Base-by-base conservation (phyloP, 1,140 invertebrate species). In the Mesaphorura yosii region DNA sequence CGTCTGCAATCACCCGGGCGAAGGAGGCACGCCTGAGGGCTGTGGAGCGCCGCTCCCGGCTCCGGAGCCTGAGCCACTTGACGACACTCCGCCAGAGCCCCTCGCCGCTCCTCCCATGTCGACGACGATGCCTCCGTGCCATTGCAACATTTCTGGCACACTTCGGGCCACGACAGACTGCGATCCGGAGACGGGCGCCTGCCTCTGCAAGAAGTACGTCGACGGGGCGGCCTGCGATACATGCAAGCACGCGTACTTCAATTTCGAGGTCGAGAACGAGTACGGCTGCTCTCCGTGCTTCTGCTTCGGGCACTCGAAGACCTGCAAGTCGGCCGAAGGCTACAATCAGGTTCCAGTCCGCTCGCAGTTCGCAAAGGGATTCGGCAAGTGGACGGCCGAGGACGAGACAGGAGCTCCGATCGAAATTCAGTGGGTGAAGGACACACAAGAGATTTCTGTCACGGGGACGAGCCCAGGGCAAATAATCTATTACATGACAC, bases 251-350 rank as follows among this genome's bases (percentile, higher is more conserved):
- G 92, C 92, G 25, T 98, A 80, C 71, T 98, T 98, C 74, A 90
- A 94, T 67, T 70, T 98, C 55, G 86, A 90, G 63, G 55, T 76
- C 15, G 78, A 79, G 1, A 96, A 98, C 67, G 83, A 88, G 59
- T 95, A 91, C 66, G 95, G 95, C 17, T 98, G 94, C 66, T 89
- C 92, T 0, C 88, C 92, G 0, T 98, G 95, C 68, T 98, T 98
- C 75, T 98, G 95, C 69, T 97, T 90, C 68, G 94, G 94, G 0
- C 94, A 98, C 69, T 91, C 93, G 1, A 91, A 91, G 0, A 79
- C 88, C 50, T 98, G 95, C 69, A 74, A 75, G 53, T 82, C 85
- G 0, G 88, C 91, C 0, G 73, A 78, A 2, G 90, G 89, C 15
- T 98, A 91, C 69, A 86, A 84, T 1, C 78, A 72, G 63, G 64